Evolutionary conservation across 2,113 vertebrate genomes (phyloP), one percentile per base, ranked within the genome.

Genomic region (Muscicapa adusta): DNA sequence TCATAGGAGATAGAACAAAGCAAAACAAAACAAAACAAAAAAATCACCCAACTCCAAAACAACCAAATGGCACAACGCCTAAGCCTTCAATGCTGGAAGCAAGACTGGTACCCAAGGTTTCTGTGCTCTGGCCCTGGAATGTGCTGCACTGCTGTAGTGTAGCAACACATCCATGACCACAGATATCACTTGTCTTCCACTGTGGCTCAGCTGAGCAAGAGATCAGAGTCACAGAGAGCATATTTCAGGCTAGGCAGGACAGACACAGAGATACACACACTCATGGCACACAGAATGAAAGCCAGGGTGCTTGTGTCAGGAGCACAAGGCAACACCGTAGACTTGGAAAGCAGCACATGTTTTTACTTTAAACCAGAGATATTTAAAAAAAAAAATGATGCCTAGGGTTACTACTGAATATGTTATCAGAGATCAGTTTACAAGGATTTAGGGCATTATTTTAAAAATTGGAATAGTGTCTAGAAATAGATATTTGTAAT

Each of bases 401-500:
- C 66, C 40, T 82, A 96, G 85, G 93, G 96, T 97, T 97, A 96
- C 96, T 97, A 96, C 89, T 97, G 97, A 97, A 95, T 97, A 97
- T 66, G 79, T 97, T 97, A 91, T 89, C 88, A 88, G 88, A 97
- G 97, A 98, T 97, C 97, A 96, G 91, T 98, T 98, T 98, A 97
- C 98, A 97, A 91, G 96, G 97, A 98, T 98, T 98, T 95, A 93
- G 92, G 95, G 96, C 97, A 98, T 98, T 98, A 98, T 96, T 98
- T 98, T 89, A 98, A 97, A 72, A 98, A 98, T 94, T 94, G 95
- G 94, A 98, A 98, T 97, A 97, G 97, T 16, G n/a, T 81, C 56
- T 62, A 66, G 73, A 87, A 73, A 81, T 14, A 42, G 9, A 45
- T 63, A 66, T 70, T 90, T 67, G 42, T n/a, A 73, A 67, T 42